A percentile compares a stretch with the other conserved stretches of the same genome.
These are phyloP conservation scores for Oedothorax gibbosus DNA, from an alignment of 1,140 invertebrate species.

Conservation along the genomic window DNA sequence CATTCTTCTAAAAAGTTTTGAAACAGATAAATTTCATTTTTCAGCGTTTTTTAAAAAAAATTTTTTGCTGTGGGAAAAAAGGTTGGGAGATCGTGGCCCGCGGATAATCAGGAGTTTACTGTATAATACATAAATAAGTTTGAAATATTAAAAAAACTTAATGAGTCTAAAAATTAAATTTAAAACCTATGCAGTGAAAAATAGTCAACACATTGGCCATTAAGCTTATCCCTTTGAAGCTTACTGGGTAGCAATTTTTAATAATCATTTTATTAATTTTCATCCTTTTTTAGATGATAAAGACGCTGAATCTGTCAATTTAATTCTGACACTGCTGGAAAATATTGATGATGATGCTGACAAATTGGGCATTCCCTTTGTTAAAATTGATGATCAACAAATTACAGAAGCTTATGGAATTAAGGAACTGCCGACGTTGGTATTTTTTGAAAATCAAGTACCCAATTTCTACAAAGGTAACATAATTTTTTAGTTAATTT, in stretches of 20 bases:
- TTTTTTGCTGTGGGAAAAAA: too few relatives aligned
- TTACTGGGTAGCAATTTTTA: not conserved
- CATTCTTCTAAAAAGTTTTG: too few relatives aligned
- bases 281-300: constrained; percentile 65
- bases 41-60: too few relatives aligned
- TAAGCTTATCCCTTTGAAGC: too few relatives aligned
- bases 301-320: constrained; percentile 64
- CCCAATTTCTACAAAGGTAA: constrained; percentile 87
- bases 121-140: too few relatives aligned
- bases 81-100: too few relatives aligned
- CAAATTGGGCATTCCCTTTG: constrained; percentile 90
- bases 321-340: constrained; percentile 88
- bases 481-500: not conserved
- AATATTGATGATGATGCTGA: constrained; percentile 95
- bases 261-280: not conserved
- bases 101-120: too few relatives aligned
- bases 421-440: constrained; percentile 85
- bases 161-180: too few relatives aligned
- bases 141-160: too few relatives aligned
- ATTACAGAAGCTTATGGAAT: constrained; percentile 92
- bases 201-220: too few relatives aligned
- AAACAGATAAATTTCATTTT: too few relatives aligned
- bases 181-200: too few relatives aligned
- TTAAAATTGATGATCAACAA: constrained; percentile 91
- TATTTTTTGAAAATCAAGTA: constrained; percentile 86